phyloP scores from a whole-genome alignment of 53 echinoderm and acorn worm genomes.

The Hippasteria phrygiana region DNA sequence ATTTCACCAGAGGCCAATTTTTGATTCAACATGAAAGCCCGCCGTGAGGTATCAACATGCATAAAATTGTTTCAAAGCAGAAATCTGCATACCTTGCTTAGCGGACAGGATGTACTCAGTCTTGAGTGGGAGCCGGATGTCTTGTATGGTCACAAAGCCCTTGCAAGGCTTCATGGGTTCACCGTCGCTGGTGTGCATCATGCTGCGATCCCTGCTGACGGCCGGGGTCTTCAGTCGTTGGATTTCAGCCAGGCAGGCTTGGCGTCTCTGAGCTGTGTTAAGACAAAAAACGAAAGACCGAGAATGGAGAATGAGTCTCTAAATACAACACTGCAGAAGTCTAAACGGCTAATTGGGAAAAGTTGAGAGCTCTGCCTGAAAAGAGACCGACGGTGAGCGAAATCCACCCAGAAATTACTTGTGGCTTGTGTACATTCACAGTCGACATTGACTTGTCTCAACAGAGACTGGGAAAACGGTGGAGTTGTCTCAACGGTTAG shows the following conservation, averaged over 20 bases:
- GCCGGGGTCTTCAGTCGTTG: slow-evolving; percentile 89
- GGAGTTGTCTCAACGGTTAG: too few species aligned
- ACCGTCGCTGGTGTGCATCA: slow-evolving; percentile 76
- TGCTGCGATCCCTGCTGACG: slow-evolving; percentile 8
- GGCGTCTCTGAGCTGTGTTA: slow-evolving; percentile 87
- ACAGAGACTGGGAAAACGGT: too few species aligned
- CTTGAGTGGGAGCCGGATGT: slow-evolving; percentile 91
- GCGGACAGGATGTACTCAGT: slow-evolving; percentile 88
- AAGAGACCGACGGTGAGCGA: background rate
- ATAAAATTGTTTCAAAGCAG: too few species aligned
- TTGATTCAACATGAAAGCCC: too few species aligned
- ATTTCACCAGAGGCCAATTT: too few species aligned
- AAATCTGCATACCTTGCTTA: slow-evolving; percentile 24
- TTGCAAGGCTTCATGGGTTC: slow-evolving; percentile 80
- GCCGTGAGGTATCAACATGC: too few species aligned
- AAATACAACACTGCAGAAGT: too few species aligned
- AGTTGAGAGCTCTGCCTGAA: too few species aligned
- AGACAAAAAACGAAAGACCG: background rate
- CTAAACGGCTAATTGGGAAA: too few species aligned
- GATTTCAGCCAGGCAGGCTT: slow-evolving; percentile 94
- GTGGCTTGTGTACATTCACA: too few species aligned
- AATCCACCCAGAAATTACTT: background rate
- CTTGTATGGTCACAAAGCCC: slow-evolving; percentile 85
- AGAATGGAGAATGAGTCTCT: too few species aligned
- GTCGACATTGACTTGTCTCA: too few species aligned